Percentiles rank a stretch among this genome's conserved stretches.
phyloP scores from a whole-genome alignment of 2,797 vertebrate genomes.

The Eulemur coronatus region DNA sequence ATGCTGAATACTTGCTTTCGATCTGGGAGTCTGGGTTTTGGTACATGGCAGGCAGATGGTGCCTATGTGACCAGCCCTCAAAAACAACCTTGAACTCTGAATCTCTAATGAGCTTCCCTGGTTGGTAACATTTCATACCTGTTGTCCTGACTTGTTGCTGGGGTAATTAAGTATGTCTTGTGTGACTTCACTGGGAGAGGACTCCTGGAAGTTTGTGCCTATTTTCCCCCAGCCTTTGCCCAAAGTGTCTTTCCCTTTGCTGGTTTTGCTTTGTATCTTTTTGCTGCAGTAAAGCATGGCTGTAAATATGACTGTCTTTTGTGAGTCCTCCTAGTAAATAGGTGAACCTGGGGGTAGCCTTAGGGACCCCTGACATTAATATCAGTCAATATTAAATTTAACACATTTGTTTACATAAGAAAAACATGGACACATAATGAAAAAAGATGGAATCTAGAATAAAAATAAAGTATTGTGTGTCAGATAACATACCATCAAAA shows the following conservation, averaged over 20 bases:
- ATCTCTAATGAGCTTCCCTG: background rate
- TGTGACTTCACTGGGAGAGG: background rate
- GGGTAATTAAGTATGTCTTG: background rate
- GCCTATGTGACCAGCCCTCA: background rate
- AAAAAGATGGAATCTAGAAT: background rate
- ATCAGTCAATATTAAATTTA: background rate
- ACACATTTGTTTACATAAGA: background rate
- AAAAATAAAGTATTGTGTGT: background rate
- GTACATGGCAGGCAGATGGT: background rate
- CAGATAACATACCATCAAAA: background rate
- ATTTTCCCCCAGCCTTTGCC: background rate
- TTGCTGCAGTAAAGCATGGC: background rate
- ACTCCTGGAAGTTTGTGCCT: background rate
- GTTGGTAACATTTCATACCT: background rate
- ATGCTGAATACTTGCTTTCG: background rate
- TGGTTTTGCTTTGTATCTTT: background rate
- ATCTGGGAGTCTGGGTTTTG: background rate
- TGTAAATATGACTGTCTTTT: background rate
- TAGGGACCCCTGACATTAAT: background rate
- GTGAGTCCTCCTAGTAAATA: background rate
- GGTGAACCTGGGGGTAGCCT: background rate
- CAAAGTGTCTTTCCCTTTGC: background rate
- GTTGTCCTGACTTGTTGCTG: background rate
- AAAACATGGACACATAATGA: background rate
- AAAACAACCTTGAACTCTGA: background rate